A percentile compares a stretch with the other conserved stretches of the same genome.
These are phyloP conservation scores for Pituophis catenifer DNA, from an alignment of 2,113 vertebrate species.

Conservation along the genomic window DNA sequence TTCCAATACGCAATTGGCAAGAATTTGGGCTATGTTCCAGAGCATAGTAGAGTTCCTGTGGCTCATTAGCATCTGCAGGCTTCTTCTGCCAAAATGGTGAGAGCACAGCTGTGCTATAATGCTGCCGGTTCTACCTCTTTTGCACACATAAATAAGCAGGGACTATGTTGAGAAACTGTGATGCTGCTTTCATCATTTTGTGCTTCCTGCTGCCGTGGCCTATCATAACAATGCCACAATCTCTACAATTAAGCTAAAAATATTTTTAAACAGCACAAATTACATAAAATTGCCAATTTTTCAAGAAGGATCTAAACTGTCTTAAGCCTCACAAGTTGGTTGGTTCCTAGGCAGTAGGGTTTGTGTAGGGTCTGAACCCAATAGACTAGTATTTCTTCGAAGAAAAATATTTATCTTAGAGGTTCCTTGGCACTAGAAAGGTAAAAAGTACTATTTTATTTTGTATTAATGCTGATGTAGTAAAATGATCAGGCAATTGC, in stretches of 20 bases:
- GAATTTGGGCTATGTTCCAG: background rate
- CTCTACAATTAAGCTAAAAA: background rate
- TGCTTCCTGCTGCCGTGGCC: background rate
- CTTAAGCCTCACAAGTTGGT: background rate
- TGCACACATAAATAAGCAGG: background rate
- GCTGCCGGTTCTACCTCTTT: background rate
- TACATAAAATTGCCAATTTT: background rate
- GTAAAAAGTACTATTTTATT: background rate
- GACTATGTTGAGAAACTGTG: background rate
- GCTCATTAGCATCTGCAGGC: background rate
- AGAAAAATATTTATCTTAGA: background rate
- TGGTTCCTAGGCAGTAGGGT: background rate
- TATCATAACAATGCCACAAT: background rate
- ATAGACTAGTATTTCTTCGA: background rate
- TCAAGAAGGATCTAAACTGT: background rate
- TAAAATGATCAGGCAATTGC: background rate
- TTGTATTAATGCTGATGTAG: background rate
- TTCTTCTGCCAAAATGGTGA: background rate
- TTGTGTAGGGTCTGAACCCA: background rate
- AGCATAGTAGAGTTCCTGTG: background rate
- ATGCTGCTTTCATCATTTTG: background rate
- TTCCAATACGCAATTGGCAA: background rate
- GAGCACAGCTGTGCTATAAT: background rate
- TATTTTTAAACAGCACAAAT: background rate
- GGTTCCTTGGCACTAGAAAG: background rate